Evolutionary conservation across 2,113 vertebrate genomes (phyloP), one percentile per base, ranked within the genome.

Genomic region (Crotalus tigris): DNA sequence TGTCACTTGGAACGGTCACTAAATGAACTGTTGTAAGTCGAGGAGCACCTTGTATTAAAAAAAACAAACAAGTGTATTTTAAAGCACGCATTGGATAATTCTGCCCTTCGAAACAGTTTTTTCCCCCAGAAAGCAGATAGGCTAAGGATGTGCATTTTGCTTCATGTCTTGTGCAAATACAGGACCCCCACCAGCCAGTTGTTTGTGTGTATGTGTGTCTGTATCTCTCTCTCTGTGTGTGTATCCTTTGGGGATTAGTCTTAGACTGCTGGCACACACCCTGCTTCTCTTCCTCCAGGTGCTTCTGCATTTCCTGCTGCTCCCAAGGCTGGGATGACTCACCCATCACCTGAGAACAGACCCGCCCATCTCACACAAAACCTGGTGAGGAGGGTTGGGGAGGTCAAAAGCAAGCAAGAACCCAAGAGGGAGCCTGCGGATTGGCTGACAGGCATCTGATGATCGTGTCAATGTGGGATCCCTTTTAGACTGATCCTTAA

Each of bases 271-370:
- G 5, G 3, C 13, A 3, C 86, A 29, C 21, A 8, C 11, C 26
- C 3, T 39, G n/a, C 11, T 5, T 49, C 33, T 26, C 24, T 19
- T 26, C 46, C 87, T 49, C 13, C 6, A 1, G n/a, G 9, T 54
- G n/a, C 2, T 15, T 23, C 2, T 26, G 3, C n/a, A 1, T 24
- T 8, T 33, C 46, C 29, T 29, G 21, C 15, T 6, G 0, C 33
- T 44, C 19, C 11, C 21, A 51, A 89, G 10, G 61, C 49, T 9
- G 9, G 19, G 2, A 29, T 90, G 88, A 92, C 54, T 92, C 92
- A 92, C 4, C 24, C 64, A 81, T 92, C 87, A 46, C n/a, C 92
- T 49, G 87, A 54, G 64, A 33, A 85, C 33, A 2, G 39, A 39
- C 11, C 17, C 39, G 19, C 92, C n/a, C 69, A 75, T 29, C 12